These are phyloP conservation scores for Melinopterus prodromus DNA, from an alignment of 2,888 invertebrate genomes.

Conservation along the genomic window DNA sequence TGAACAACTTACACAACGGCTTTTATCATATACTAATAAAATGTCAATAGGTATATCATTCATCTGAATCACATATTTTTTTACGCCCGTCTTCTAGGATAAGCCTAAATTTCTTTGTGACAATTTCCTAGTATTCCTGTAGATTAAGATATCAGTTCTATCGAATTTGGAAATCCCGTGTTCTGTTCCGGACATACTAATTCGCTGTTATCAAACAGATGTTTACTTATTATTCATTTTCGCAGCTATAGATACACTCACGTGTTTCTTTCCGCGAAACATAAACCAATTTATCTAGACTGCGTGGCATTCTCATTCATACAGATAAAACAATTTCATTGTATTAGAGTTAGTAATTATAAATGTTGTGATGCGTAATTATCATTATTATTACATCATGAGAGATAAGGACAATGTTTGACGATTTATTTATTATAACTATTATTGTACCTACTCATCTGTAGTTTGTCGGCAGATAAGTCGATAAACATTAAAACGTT, in stretches of 20 bases:
- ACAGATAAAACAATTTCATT: not conserved
- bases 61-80: not conserved
- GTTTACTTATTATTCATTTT: not conserved
- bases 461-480: not conserved
- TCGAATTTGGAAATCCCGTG: not conserved
- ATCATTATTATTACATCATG: not conserved
- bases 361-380: not conserved
- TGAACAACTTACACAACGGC: too few relatives aligned
- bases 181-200: not conserved
- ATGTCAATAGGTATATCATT: not conserved
- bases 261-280: not conserved
- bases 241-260: not conserved
- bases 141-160: not conserved
- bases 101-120: not conserved
- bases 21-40: not conserved
- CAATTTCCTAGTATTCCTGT: not conserved
- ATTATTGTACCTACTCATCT: not conserved
- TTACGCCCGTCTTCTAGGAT: not conserved
- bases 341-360: not conserved
- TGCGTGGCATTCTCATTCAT: not conserved
- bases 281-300: not conserved
- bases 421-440: too few relatives aligned
- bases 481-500: not conserved
- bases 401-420: not conserved
- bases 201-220: not conserved